Conservation (phyloP, 2,797 vertebrate genomes). For the Atherinosoma microstoma region DNA sequence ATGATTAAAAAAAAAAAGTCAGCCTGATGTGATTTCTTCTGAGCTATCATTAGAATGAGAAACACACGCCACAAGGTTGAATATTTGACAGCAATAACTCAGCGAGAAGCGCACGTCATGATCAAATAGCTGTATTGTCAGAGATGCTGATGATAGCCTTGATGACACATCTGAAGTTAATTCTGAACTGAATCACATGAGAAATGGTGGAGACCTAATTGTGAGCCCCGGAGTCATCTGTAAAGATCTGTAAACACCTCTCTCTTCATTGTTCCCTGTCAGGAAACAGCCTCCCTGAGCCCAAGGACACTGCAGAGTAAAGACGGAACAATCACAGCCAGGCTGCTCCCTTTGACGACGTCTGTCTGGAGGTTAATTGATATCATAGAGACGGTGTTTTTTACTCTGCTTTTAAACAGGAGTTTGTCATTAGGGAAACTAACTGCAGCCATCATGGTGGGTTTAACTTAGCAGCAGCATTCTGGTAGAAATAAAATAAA, state of each 20-base stretch:
- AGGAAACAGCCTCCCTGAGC: constrained; percentile 75
- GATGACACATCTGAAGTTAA: constrained; percentile 79
- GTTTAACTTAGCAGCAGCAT: constrained; percentile 18
- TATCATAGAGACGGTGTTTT: constrained; percentile 61
- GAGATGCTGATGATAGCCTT: constrained; percentile 69
- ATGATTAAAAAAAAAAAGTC: constrained; percentile 56
- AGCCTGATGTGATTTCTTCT: constrained; percentile 44
- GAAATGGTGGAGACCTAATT: constrained; percentile 76
- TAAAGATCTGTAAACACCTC: constrained; percentile 83
- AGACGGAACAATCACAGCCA: constrained; percentile 67
- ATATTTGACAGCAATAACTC: constrained; percentile 75
- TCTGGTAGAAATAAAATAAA: constrained; percentile 7
- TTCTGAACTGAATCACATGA: constrained; percentile 78
- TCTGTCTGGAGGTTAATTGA: constrained; percentile 78
- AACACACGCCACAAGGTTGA: constrained; percentile 67
- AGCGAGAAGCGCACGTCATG: constrained; percentile 63
- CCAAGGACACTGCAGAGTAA: constrained; percentile 74
- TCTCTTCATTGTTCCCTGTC: constrained; percentile 78
- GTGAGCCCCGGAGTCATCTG: constrained; percentile 71
- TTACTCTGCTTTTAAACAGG: constrained; percentile 63
- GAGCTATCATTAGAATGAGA: constrained; percentile 78
- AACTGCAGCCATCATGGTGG: constrained; percentile 5
- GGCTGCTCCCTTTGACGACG: constrained; percentile 69
- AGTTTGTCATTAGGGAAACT: constrained; percentile 52
- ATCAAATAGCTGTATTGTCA: constrained; percentile 72